Percentiles rank a stretch among this genome's conserved stretches.
Conservation (phyloP, 2,888 invertebrate genomes). For the Ischnura elegans region DNA sequence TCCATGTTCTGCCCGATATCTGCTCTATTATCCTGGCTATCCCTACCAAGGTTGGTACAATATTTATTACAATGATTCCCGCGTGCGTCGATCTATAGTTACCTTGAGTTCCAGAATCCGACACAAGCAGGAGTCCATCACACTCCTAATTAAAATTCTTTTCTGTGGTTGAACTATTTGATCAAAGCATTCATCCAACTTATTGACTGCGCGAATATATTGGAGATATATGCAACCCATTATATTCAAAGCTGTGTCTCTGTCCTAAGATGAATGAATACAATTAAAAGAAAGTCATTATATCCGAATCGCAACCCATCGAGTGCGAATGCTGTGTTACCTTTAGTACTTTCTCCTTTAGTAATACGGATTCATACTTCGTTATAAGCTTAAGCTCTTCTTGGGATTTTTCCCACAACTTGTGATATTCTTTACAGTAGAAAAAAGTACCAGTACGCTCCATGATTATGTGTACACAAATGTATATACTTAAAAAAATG, state of each 20-base stretch:
- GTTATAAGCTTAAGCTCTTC: conserved; percentile 25
- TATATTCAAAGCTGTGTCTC: conserved; percentile 17
- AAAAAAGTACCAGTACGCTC: not conserved
- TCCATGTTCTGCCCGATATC: too few species aligned
- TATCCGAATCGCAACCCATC: not conserved
- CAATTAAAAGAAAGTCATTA: not conserved
- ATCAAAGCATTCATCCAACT: conserved; percentile 82
- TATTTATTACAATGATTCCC: not conserved
- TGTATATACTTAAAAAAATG: not conserved
- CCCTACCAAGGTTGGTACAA: too few species aligned
- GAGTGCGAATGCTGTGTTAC: not conserved
- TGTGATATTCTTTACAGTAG: conserved; percentile 50
- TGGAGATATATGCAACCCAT: conserved; percentile 37
- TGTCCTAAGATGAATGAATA: not conserved
- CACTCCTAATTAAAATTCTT: conserved; percentile 79
- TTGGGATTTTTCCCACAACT: conserved; percentile 53
- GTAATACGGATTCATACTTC: conserved; percentile 53
- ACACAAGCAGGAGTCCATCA: conserved; percentile 82
- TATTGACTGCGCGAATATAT: conserved; percentile 77
- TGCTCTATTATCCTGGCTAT: too few species aligned
- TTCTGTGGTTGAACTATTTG: conserved; percentile 83
- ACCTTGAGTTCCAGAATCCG: conserved; percentile 66
- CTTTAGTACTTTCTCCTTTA: conserved; percentile 44
- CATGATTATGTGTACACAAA: not conserved
- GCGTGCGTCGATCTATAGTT: not conserved